Base-by-base conservation (phyloP, 2,113 vertebrate genomes). In the Laterallus jamaicensis region DNA sequence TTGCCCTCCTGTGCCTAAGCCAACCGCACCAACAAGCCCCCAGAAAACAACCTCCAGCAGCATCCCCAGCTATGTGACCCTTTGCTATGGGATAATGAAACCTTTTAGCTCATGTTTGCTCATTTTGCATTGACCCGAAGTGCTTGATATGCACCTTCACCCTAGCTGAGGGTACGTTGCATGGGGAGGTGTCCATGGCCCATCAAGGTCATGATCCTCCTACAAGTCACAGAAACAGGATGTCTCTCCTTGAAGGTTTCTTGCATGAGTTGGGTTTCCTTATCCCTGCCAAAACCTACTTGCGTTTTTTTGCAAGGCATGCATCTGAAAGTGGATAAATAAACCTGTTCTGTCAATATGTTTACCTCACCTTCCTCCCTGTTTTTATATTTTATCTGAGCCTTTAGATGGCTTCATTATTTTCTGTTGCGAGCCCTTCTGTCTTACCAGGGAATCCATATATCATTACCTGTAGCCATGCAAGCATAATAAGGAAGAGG, bases 391-490 rank as follows among this genome's bases (percentile, higher is more conserved):
- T 85, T 87, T 68, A 32, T 29, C 50, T 68, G 52, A 84, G 28
- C 44, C 22, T 0, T 75, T 62, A 39, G 40, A 64, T 69, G 74
- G 35, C 40, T 16, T 64, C 32, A 28, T 55, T 42, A 11, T 31
- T 76, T 94, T 86, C 85, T 78, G 39, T 58, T 14, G 4, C 39
- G 21, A 73, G 76, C 68, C 52, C 80, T 73, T 90, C 56, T 95
- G 8, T 78, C 63, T 86, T 93, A 75, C 44, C 8, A 19, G 49
- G 55, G 78, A 83, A 90, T 92, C 80, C 64, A 15, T n/a, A 5
- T 18, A 19, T 91, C 93, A 90, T 95, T 96, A 95, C 82, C 84
- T 96, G 79, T 96, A 93, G 82, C 90, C 39, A 22, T 71, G 42
- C 59, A 95, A 93, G 76, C 77, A 77, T 55, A 70, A 93, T 88